Conservation (phyloP, 2,113 vertebrate species). For the Phylloscopus whistleri region DNA sequence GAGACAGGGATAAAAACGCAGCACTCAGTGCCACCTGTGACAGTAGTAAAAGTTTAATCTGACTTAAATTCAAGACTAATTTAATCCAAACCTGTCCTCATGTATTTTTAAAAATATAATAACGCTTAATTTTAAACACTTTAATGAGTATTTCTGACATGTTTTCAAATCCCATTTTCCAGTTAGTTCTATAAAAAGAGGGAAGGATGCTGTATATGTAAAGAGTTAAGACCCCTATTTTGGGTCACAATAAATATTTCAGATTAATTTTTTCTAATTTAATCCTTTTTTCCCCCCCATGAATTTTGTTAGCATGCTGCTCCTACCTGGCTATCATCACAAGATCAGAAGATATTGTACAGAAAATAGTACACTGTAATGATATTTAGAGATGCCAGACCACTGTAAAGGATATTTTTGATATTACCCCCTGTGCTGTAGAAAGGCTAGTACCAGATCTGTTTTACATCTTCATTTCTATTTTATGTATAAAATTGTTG, state of each 20-base stretch:
- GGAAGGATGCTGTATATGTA: background rate
- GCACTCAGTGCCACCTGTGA: background rate
- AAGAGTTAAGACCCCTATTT: background rate
- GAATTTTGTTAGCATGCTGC: background rate
- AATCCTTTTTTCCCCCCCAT: background rate
- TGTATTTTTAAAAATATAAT: background rate
- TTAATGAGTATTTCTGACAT: background rate
- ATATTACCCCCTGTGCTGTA: background rate
- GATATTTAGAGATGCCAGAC: background rate
- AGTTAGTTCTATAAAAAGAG: background rate
- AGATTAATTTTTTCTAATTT: background rate
- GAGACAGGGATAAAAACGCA: background rate
- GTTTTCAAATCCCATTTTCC: background rate
- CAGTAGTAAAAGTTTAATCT: background rate
- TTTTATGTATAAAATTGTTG: background rate
- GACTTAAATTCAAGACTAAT: background rate
- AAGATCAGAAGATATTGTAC: background rate
- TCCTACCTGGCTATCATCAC: background rate
- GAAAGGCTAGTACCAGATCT: background rate
- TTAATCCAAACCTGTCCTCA: background rate
- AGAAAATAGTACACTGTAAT: background rate
- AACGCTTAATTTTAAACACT: background rate
- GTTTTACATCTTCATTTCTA: background rate
- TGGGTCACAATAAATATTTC: background rate
- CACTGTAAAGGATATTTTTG: background rate